A percentile compares a stretch with the other conserved stretches of the same genome.
Conservation (phyloP, 30 jellyfish, hydroid and myxozoan genomes). For the Hydractinia echinata region DNA sequence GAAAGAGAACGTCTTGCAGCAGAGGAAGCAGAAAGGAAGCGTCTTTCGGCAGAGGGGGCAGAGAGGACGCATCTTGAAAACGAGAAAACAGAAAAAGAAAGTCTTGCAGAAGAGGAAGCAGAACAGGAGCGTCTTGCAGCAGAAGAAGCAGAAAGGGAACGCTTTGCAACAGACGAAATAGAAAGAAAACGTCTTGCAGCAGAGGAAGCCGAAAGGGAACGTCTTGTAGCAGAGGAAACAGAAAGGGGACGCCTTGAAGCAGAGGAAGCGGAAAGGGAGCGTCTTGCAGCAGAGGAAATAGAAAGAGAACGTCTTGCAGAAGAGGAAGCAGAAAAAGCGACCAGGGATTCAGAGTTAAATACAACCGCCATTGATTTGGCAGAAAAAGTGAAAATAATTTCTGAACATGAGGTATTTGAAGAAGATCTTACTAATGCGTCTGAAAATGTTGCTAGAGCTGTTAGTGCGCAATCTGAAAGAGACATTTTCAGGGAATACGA, state of each 20-base stretch:
- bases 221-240: conserved; percentile 18
- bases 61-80: neutral
- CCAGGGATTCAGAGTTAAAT: neutral
- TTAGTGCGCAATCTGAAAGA: neutral
- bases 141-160: conserved; percentile 8
- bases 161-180: conserved; percentile 20
- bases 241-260: neutral
- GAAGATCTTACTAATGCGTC: neutral
- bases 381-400: neutral
- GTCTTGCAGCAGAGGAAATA: conserved; percentile 17
- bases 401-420: neutral
- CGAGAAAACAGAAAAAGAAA: conserved; percentile 14
- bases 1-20: conserved; percentile 16
- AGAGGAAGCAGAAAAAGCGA: conserved; percentile 11
- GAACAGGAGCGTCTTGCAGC: conserved; percentile 20
- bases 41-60: conserved; percentile 4
- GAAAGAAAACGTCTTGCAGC: neutral
- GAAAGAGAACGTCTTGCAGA: conserved; percentile 12
- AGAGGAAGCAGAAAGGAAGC: conserved; percentile 14
- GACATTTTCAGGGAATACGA: no score
- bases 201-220: conserved; percentile 11
- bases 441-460: no score
- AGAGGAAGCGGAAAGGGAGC: conserved; percentile 19
- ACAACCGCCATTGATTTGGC: neutral
- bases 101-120: conserved; percentile 8